Conservation (phyloP, 2,888 invertebrate species). For the Pycnomerus fuliginosus region DNA sequence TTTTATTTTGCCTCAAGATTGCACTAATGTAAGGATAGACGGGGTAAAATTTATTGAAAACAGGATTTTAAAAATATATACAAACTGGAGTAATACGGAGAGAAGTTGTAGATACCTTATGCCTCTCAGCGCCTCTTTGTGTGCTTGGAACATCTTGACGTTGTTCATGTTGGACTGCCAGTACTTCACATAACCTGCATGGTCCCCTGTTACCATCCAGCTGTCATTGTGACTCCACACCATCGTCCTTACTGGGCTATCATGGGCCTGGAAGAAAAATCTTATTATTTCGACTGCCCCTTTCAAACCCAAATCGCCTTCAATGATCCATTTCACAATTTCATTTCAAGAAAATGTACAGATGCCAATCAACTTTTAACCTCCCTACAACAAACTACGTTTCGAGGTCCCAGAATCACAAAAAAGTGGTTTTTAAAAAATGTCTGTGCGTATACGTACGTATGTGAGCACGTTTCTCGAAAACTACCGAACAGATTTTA, state of each 20-base stretch:
- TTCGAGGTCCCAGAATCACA: too few relatives aligned
- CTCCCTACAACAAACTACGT: too few relatives aligned
- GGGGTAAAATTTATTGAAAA: constrained; percentile 48
- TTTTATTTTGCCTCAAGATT: constrained; percentile 31
- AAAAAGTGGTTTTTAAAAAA: too few relatives aligned
- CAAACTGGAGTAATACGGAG: constrained; percentile 48
- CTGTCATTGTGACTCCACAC: constrained; percentile 99
- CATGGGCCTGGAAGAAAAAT: constrained; percentile 78
- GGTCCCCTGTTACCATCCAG: constrained; percentile 99
- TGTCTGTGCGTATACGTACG: too few relatives aligned
- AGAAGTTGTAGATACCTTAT: constrained; percentile 76
- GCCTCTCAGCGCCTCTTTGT: constrained; percentile 99
- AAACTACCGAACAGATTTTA: too few relatives aligned
- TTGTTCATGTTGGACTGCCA: constrained; percentile 99
- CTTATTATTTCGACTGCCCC: too few relatives aligned
- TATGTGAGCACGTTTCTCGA: too few relatives aligned
- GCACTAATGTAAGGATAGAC: constrained; percentile 45
- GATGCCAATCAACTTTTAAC: too few relatives aligned
- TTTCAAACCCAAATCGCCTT: too few relatives aligned
- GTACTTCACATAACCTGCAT: constrained; percentile 98
- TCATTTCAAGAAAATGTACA: too few relatives aligned
- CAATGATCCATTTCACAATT: too few relatives aligned
- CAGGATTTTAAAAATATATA: constrained; percentile 42
- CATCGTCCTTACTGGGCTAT: constrained; percentile 98
- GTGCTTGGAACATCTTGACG: constrained; percentile 99